Base-by-base conservation (phyloP, 2,113 vertebrate species). In the Glaucomys volans region DNA sequence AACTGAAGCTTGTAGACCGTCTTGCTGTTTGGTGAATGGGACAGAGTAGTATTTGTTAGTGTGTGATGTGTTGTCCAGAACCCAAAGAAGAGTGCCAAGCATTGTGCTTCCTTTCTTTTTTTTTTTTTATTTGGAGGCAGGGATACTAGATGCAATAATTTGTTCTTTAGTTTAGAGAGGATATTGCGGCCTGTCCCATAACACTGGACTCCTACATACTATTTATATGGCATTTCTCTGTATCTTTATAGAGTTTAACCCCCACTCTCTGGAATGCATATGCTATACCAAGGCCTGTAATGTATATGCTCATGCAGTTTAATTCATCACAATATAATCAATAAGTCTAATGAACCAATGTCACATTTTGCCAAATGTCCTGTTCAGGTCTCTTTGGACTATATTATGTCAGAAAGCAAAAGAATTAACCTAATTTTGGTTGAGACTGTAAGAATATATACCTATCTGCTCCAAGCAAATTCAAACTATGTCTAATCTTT, bases 161-260 rank as follows among this genome's bases (percentile, higher is more conserved):
- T 86, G 5, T 79, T 84, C 26, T 90, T 92, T 91, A 50, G 32
- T 67, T 94, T 88, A 91, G 66, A 94, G 72, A 93, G 26, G 12
- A 91, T 87, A 17, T 64, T n/a, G 26, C 72, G 16, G 6, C 10
- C 93, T 88, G 9, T 72, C n/a, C 12, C 30, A 88, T 74, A 89
- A 18, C 12, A 35, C 30, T 75, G 10, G 35, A 67, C 8, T 42
- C 50, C 40, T 20, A 16, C 5, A 17, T 75, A 42, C 62, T 86
- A 62, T 28, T 85, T 86, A 74, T 2, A 30, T 86, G 24, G 17
- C 10, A 85, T 89, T 71, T 86, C 32, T 30, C 2, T 66, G 59
- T 67, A 47, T 59, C 20, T 77, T 94, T 32, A 57, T 35, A 37
- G 12, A 24, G 8, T 87, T 96, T 77, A 67, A 92, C 32, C 47